Base-by-base conservation (phyloP, 2,113 vertebrate genomes). In the Eidolon helvum region DNA sequence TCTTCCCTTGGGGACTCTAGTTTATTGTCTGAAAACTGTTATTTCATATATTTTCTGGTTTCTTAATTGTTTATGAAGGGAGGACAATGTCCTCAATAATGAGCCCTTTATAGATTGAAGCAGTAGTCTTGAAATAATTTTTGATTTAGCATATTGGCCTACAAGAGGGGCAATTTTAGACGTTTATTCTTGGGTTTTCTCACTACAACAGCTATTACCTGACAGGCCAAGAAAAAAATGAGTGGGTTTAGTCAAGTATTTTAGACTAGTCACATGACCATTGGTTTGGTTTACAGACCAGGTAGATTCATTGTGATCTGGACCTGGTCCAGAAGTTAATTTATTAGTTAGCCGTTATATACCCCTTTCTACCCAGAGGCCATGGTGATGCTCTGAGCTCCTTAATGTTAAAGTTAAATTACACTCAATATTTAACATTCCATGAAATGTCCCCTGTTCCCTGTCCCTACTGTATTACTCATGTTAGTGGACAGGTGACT, bases 261-360 rank as follows among this genome's bases (percentile, higher is more conserved):
- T 84, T 77, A 38, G 61, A 55, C 8, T 3, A 89, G 24, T 24
- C 40, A 43, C 30, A 57, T 77, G 33, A 71, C 5, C 3, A 1
- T 4, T 66, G 26, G 30, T 28, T 55, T 74, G 0, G 4, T 74
- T 30, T 74, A 11, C 35, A 40, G 14, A 28, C 26, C 12, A 15
- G 35, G 38, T 24, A 50, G 18, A 19, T 48, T 19, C 16, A 66
- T 2, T 57, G 10, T 48, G 26, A 88, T 2, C 4, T 83, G 40
- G 9, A 63, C 14, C 3, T n/a, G 2, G 26, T 78, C 33, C 28
- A 69, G 7, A 5, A 48, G 2, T 69, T 50, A 45, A 28, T 22
- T 48, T 40, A 26, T 40, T 48, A 65, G 16, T 5, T 28, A 18
- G 4, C 18, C 0, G 0, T 0, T 69, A 8, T 24, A 12, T 26